Evolutionary conservation across 2,888 invertebrate species (phyloP).

Genomic region (Morpho achilles): DNA sequence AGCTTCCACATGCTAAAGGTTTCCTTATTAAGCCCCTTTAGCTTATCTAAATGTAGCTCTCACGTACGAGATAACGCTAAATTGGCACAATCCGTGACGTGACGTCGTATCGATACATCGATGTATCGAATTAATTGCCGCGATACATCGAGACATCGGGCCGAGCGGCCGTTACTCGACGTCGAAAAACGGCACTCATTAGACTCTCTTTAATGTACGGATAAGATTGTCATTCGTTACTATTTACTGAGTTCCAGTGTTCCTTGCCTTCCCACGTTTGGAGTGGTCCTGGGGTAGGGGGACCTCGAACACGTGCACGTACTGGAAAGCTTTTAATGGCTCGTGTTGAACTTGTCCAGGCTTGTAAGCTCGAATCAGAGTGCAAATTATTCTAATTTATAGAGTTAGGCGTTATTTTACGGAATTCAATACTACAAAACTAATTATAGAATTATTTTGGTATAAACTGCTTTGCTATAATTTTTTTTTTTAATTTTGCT

Average conservation of each 20-base stretch:
- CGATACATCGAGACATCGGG: constrained; percentile 26
- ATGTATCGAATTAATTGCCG: constrained; percentile 44
- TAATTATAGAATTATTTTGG: no score
- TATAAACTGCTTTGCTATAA: no score
- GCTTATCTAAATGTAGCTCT: constrained; percentile 49
- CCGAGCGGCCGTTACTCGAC: constrained; percentile 1
- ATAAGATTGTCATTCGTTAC: constrained; percentile 35
- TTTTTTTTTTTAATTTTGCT: no score
- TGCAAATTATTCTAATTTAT: no score
- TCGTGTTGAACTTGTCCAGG: constrained; percentile 6
- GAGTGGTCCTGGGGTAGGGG: neutral
- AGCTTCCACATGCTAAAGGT: neutral
- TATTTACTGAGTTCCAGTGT: constrained; percentile 21
- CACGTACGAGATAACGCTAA: constrained; percentile 44
- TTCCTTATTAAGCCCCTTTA: constrained; percentile 18
- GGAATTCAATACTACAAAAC: no score
- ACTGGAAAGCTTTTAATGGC: constrained; percentile 8
- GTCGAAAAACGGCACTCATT: constrained; percentile 10
- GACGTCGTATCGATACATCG: constrained; percentile 29
- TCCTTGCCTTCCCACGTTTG: constrained; percentile 9
- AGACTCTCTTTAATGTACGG: constrained; percentile 21
- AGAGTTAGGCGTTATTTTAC: no score
- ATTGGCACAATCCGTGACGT: constrained; percentile 41
- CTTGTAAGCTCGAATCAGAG: no score
- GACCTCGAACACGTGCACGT: constrained; percentile 1